Evolutionary conservation across 2,113 vertebrate genomes (phyloP), one percentile per base, ranked within the genome.

Genomic region (Tautogolabrus adspersus): DNA sequence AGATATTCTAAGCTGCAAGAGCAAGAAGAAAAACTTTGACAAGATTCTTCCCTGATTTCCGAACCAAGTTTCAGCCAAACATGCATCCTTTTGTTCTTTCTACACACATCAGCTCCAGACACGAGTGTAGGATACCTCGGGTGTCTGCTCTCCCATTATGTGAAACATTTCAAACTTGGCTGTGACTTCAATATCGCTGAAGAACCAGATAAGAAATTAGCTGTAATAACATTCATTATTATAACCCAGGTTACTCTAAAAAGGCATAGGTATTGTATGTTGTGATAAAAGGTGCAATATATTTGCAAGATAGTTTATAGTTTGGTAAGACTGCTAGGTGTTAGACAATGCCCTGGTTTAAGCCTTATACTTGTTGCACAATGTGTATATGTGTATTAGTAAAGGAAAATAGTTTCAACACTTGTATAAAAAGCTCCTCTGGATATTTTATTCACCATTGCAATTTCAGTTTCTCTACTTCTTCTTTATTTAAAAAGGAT

Each of bases 271-370:
- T 67, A 75, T 16, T 68, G 74, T 70, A 67, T 71, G 81, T 71
- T 74, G 62, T 83, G 57, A 59, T 34, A 55, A 79, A 85, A 64
- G 72, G 78, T 79, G 83, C 82, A 76, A 76, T 64, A 65, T 64
- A 73, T 79, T 66, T 85, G 78, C 79, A 77, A 56, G 84, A 77
- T 85, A 84, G 62, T 58, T 63, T 66, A 79, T 67, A 76, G 66
- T 85, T 82, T 78, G 38, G 61, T 84, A 84, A 85, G 81, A 69
- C 66, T 83, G 81, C 49, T 69, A 55, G 66, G 75, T 86, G 69
- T 81, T 65, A 75, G 56, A 85, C 49, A 77, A 77, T 89, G 76
- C 79, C 86, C 83, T 90, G 78, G 55, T 81, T 78, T 22, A 89
- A 87, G 79, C 79, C 47, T 84, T 70, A 30, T 71, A 71, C 49